These are phyloP conservation scores for Sarcophaga variegata DNA, from an alignment of 2,888 invertebrate genomes.

Conservation along the genomic window DNA sequence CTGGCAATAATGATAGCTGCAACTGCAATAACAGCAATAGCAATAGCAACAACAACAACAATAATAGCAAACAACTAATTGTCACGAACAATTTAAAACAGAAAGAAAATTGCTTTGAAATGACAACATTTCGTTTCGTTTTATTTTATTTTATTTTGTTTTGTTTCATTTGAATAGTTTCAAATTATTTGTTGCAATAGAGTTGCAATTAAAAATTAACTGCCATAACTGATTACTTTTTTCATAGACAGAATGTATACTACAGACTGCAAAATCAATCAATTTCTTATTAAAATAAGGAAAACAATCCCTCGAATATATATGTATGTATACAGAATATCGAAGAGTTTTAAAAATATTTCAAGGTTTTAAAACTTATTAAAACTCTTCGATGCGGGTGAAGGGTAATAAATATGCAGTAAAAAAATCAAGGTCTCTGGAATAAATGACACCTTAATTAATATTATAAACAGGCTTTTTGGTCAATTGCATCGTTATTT, in stretches of 20 bases:
- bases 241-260: not conserved
- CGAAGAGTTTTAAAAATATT: no score
- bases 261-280: not conserved
- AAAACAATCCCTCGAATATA: not conserved
- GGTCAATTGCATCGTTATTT: conserved; percentile 8
- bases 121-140: not conserved
- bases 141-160: not conserved
- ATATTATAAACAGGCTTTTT: conserved; percentile 10
- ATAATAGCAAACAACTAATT: not conserved
- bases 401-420: not conserved
- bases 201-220: not conserved
- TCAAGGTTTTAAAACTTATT: not conserved
- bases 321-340: no score
- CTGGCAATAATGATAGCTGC: not conserved
- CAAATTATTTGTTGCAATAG: conserved; percentile 12
- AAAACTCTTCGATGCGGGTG: not conserved
- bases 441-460: not conserved
- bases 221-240: not conserved
- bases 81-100: conserved; percentile 14
- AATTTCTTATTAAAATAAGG: not conserved
- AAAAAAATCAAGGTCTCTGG: not conserved
- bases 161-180: not conserved
- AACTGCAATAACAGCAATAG: not conserved
- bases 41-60: not conserved
- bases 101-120: not conserved